Evolutionary conservation across 2,113 vertebrate species (phyloP), one percentile per base, ranked within the genome.

Genomic region (Petrocephalus microphthalmus): DNA sequence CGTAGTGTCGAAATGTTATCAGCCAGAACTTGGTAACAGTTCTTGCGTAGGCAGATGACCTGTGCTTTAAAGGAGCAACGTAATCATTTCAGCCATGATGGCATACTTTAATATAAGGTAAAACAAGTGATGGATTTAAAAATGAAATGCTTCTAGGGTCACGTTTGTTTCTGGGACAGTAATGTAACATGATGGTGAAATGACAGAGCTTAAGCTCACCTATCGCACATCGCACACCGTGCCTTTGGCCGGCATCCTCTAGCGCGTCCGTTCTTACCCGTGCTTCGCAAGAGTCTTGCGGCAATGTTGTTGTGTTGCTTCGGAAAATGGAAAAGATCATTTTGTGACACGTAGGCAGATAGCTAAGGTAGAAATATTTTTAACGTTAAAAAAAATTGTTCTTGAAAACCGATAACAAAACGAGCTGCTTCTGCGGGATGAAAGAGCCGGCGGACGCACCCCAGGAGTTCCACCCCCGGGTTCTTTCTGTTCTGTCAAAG

Each of bases 1-100:
- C 54, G 37, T 37, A 45, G 53, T 37, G 49, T 84, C 37, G 25
- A 88, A 88, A 88, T 78, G 87, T 88, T 88, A 88, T 60, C 78
- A 57, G 53, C 11, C 87, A 60, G 33, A 56, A 88, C 51, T 45
- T 78, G 11, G 71, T 20, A 6, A 29, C 71, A 19, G 5, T 7
- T 5, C 33, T 78, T 5, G 13, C 19, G 5, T 17, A 78, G 33
- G 29, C 71, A 37, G 71, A 19, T 20, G 49, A 56, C 54, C 81
- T 19, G 29, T 10, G 42, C 74, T 84, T 52, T 47, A 42, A 67
- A 64, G 11, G 22, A 47, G 22, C 71, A 47, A 84, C 56, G 49
- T 84, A 88, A 64, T 78, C 10, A 45, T 33, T 57, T 29, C 20
- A 60, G 19, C 19, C 19, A 53, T 53, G 57, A 22, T 74, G 83